Base-by-base conservation (phyloP, 2,113 vertebrate genomes). In the Phalacrocorax brasilianus region DNA sequence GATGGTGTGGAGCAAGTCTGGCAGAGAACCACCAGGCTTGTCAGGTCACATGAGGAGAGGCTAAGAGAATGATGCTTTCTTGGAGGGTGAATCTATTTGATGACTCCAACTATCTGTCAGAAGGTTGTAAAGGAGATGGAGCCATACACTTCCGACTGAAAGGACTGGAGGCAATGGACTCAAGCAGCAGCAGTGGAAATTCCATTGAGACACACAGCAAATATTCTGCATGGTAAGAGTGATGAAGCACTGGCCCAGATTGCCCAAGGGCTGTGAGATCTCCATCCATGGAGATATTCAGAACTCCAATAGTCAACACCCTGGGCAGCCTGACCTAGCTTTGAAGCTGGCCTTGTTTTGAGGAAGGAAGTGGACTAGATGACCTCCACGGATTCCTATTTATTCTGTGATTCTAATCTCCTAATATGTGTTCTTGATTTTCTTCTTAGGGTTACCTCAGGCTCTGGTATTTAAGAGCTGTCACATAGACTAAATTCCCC, bases 361-460 rank as follows among this genome's bases (percentile, higher is more conserved):
- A 62, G 66, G 27, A 58, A 75, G 22, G 58, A 89, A 22, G 28
- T 72, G 35, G 38, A 65, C 33, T 56, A 61, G 35, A 65, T 53
- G n/a, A 88, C 27, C 27, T 93, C 27, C 67, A 62, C 0, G 82
- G 77, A 45, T 56, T 78, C 40, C 65, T 85, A 91, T 70, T 85
- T 79, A n/a, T 85, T 38, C 35, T 35, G 38, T 62, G 40, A 72
- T 73, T 73, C 44, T 65, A 49, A 50, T 79, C 22, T 15, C 35
- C 20, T 82, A 76, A 33, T 79, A 15, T 13, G 14, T 71, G n/a
- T 47, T 80, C 28, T 38, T 63, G 21, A 47, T 82, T 90, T 85
- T 78, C 45, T 85, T 76, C 63, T 91, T 76, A 52, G 49, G 30
- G n/a, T 88, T 85, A 89, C 38, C 61, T 91, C 84, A 55, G 44